Conservation (phyloP, 1,140 invertebrate species). For the Limonius californicus region DNA sequence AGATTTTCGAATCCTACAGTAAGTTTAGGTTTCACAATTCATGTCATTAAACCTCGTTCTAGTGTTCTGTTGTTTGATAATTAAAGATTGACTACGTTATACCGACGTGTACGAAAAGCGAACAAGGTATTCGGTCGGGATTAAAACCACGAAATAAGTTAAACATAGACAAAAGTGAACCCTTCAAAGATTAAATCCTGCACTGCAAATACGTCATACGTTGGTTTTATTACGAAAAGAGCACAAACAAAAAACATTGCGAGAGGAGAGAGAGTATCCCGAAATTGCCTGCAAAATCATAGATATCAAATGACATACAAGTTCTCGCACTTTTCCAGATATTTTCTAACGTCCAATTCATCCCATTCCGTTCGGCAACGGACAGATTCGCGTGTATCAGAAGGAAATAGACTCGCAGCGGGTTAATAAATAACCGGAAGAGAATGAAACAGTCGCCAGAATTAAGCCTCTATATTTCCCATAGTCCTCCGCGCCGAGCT, state of each 20-base stretch:
- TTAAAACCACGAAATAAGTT: neutral
- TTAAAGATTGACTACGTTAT: too few species aligned
- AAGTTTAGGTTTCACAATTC: too few species aligned
- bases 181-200: slow-evolving; percentile 14
- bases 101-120: too few species aligned
- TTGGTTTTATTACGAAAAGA: slow-evolving; percentile 15
- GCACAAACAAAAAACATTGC: slow-evolving; percentile 8
- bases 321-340: neutral
- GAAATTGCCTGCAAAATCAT: slow-evolving; percentile 24
- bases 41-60: too few species aligned
- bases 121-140: neutral
- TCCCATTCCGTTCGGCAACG: neutral
- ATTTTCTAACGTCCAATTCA: slow-evolving; percentile 14
- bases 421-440: slow-evolving; percentile 26
- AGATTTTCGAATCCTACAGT: too few species aligned
- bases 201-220: slow-evolving; percentile 15
- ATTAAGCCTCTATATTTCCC: slow-evolving; percentile 36
- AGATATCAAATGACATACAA: slow-evolving; percentile 19
- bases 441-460: slow-evolving; percentile 25
- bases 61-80: too few species aligned
- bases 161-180: neutral
- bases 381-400: slow-evolving; percentile 8
- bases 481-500: slow-evolving; percentile 32
- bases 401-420: slow-evolving; percentile 20
- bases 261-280: neutral